These are phyloP conservation scores for Galaxea fascicularis DNA, from an alignment of 92 coral and sea anemone genomes.

Conservation along the genomic window DNA sequence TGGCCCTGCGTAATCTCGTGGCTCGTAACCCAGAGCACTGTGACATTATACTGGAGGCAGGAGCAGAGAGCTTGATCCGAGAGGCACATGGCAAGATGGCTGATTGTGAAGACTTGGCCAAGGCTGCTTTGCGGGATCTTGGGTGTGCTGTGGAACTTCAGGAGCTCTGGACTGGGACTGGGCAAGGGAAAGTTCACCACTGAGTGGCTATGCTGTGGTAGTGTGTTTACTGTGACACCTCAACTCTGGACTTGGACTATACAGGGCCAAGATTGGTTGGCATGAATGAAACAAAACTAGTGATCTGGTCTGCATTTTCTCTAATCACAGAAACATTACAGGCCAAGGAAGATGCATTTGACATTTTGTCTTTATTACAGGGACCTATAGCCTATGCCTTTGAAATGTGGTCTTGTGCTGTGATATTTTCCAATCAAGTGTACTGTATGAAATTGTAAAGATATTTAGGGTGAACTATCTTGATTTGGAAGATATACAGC, in stretches of 20 bases:
- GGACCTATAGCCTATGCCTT: no score
- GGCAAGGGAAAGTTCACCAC: slow-evolving; percentile 35
- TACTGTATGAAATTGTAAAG: no score
- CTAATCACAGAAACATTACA: neutral
- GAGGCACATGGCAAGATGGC: slow-evolving; percentile 67
- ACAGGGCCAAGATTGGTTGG: neutral
- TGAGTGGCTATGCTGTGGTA: neutral
- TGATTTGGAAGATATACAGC: no score
- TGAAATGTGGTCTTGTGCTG: no score
- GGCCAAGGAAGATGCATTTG: no score
- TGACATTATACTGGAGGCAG: slow-evolving; percentile 79
- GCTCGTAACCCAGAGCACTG: slow-evolving; percentile 87
- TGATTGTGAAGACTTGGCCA: slow-evolving; percentile 85
- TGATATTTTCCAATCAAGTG: no score
- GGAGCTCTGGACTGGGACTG: slow-evolving; percentile 89
- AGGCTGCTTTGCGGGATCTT: slow-evolving; percentile 86
- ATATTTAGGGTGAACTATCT: no score
- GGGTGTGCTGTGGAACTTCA: slow-evolving; percentile 86
- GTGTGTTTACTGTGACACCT: neutral
- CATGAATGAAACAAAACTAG: no score
- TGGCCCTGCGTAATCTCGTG: slow-evolving; percentile 84
- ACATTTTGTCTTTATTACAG: no score
- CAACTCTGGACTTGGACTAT: neutral
- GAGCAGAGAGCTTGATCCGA: slow-evolving; percentile 81
- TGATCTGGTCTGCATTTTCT: neutral